These are phyloP conservation scores for Ectropis grisescens DNA, from an alignment of 1,140 invertebrate species.

Conservation along the genomic window DNA sequence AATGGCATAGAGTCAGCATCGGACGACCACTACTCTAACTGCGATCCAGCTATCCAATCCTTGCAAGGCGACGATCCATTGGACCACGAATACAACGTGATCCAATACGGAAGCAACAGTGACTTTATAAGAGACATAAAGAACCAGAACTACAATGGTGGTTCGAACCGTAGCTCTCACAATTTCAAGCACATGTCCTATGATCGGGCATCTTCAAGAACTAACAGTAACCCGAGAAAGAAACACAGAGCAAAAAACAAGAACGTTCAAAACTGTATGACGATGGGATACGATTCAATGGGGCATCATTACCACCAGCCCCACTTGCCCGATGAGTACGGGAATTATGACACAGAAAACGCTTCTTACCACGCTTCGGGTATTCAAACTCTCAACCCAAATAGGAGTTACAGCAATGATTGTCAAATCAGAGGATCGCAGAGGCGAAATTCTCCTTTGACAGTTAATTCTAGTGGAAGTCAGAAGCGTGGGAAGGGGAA, in stretches of 20 bases:
- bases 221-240: constrained; percentile 65
- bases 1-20: constrained; percentile 63
- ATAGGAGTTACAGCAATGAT: constrained; percentile 51
- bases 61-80: constrained; percentile 62
- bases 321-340: constrained; percentile 57
- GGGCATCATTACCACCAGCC: constrained; percentile 66
- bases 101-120: constrained; percentile 64
- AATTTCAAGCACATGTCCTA: constrained; percentile 69
- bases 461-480: constrained; percentile 58
- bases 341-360: constrained; percentile 60
- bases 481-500: constrained; percentile 59
- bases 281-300: constrained; percentile 62
- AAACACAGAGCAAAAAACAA: constrained; percentile 64
- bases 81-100: constrained; percentile 68
- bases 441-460: constrained; percentile 57
- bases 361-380: constrained; percentile 65
- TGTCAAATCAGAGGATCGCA: constrained; percentile 49
- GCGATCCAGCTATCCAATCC: constrained; percentile 63
- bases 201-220: constrained; percentile 60
- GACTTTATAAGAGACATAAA: constrained; percentile 64
- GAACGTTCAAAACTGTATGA: constrained; percentile 64
- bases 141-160: constrained; percentile 62
- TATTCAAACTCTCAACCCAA: constrained; percentile 64
- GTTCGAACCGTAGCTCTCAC: constrained; percentile 61
- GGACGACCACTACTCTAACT: constrained; percentile 68